Conservation (phyloP, 2,888 invertebrate genomes). For the Watsonalla cultraria region DNA sequence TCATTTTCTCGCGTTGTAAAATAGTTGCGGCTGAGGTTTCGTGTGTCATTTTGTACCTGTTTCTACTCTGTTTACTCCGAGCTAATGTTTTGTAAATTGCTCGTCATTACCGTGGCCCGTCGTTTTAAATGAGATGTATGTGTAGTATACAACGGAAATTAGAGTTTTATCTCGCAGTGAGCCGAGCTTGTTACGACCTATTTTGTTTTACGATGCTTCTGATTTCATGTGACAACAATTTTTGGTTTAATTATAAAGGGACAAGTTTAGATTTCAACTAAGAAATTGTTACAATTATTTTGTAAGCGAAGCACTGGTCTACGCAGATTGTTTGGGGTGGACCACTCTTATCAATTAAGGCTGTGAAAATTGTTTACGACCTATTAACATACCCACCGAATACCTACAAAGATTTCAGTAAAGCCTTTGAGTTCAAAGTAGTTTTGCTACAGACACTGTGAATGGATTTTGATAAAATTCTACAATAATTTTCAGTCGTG, state of each 20-base stretch:
- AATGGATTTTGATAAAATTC: too few relatives aligned
- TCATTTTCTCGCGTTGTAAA: conserved; percentile 21
- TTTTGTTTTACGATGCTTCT: neutral
- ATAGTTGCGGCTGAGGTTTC: conserved; percentile 27
- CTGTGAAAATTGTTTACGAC: too few relatives aligned
- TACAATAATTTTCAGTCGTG: neutral
- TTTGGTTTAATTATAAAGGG: neutral
- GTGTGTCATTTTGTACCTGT: conserved; percentile 21
- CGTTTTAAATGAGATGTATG: conserved; percentile 20
- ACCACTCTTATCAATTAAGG: too few relatives aligned
- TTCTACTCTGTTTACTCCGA: conserved; percentile 21
- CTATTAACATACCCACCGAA: too few relatives aligned
- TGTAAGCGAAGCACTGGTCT: too few relatives aligned
- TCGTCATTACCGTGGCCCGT: conserved; percentile 21
- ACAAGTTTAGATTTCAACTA: neutral
- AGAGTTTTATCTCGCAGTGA: conserved; percentile 7
- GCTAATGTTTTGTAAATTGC: conserved; percentile 38
- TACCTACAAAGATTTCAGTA: too few relatives aligned
- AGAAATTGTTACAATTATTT: too few relatives aligned
- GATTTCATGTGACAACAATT: neutral
- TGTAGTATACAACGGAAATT: conserved; percentile 13
- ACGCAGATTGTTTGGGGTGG: too few relatives aligned
- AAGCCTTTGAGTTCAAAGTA: too few relatives aligned
- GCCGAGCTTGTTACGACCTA: neutral
- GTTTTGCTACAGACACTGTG: too few relatives aligned